These are phyloP conservation scores for Coelogynopora nodosa DNA, from an alignment of 2,888 invertebrate species.

Conservation along the genomic window DNA sequence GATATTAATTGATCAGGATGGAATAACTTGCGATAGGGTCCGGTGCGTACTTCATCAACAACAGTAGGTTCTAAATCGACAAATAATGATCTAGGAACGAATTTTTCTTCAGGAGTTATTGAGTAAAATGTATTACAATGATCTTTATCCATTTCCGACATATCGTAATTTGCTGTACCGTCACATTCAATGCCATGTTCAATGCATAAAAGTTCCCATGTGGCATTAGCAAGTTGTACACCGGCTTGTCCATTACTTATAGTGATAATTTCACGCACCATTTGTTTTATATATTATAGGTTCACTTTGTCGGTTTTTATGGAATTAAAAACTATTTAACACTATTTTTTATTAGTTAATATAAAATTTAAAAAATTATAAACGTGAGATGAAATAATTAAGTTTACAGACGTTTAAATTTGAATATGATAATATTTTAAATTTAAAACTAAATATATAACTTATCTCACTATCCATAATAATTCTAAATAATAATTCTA, in stretches of 20 bases:
- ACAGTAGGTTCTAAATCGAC: neutral
- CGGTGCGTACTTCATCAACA: constrained; percentile 51
- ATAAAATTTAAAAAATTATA: too few relatives aligned
- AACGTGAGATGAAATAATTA: too few relatives aligned
- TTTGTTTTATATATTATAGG: neutral
- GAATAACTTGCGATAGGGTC: constrained; percentile 58
- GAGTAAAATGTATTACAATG: neutral
- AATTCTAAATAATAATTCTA: neutral
- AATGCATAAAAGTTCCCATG: neutral
- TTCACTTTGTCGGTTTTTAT: too few relatives aligned
- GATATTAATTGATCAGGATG: constrained; percentile 61
- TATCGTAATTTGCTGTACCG: neutral
- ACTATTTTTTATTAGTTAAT: too few relatives aligned
- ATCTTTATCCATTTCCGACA: neutral
- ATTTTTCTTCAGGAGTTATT: neutral
- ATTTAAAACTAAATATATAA: neutral
- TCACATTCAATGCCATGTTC: neutral
- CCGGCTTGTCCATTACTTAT: neutral
- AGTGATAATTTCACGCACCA: neutral
- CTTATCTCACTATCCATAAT: neutral
- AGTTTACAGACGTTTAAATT: too few relatives aligned
- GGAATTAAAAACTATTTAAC: too few relatives aligned
- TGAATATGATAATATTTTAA: neutral
- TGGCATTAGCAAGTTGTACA: neutral
- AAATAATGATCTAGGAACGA: neutral